Percentiles rank a stretch among this genome's conserved stretches.
Evolutionary conservation across 2,113 vertebrate genomes (phyloP).

Genomic region (Neofelis nebulosa): DNA sequence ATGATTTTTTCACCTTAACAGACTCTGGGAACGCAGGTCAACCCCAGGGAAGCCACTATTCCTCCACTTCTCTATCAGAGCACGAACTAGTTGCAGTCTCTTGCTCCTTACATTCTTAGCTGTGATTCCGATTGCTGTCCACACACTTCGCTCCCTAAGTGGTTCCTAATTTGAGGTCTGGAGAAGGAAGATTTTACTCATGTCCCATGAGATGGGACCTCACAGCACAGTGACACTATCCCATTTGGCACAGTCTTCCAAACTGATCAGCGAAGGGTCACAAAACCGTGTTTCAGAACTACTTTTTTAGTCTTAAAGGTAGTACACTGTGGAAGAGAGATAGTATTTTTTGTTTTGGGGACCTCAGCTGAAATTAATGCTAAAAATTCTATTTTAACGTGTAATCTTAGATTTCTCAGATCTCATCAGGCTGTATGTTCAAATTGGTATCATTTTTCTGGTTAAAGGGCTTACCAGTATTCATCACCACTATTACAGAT

Average conservation of each 20-base stretch:
- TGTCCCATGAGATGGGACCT: not conserved
- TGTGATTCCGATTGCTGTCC: not conserved
- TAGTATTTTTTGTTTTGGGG: not conserved
- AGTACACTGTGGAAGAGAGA: not conserved
- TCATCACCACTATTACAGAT: not conserved
- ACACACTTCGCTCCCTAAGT: not conserved
- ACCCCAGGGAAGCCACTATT: not conserved
- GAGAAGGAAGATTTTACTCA: not conserved
- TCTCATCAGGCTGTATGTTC: not conserved
- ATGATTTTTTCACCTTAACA: not conserved
- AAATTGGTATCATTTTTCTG: not conserved
- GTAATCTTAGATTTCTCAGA: not conserved
- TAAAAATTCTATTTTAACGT: not conserved
- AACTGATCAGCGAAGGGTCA: not conserved
- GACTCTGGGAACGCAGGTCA: not conserved
- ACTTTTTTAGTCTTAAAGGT: not conserved
- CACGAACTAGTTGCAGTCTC: not conserved
- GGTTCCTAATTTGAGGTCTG: not conserved
- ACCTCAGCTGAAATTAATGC: not conserved
- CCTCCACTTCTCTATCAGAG: not conserved
- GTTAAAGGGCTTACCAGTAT: not conserved
- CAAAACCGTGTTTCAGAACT: not conserved
- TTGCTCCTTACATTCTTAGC: not conserved
- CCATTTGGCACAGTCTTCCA: not conserved
- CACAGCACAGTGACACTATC: not conserved